A percentile compares a stretch with the other conserved stretches of the same genome.
Conservation (phyloP, 1,140 invertebrate species). For the Acromyrmex echinatior region DNA sequence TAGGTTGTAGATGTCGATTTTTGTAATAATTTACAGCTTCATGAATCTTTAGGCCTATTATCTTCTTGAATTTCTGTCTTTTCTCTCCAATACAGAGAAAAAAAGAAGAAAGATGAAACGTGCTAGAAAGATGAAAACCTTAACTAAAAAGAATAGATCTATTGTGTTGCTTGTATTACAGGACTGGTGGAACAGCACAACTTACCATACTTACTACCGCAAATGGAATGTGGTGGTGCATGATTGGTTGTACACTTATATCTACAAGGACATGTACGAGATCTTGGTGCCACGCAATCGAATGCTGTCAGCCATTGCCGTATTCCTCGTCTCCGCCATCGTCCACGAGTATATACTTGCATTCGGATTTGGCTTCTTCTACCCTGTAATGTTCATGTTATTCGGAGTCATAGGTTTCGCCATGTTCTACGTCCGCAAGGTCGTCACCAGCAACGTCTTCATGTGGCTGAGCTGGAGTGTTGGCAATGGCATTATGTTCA, state of each 20-base stretch:
- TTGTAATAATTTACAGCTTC: no score
- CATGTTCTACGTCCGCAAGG: slow-evolving; percentile 88
- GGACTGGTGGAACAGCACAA: slow-evolving; percentile 98
- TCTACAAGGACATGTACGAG: slow-evolving; percentile 94
- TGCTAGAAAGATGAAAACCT: no score
- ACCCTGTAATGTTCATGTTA: slow-evolving; percentile 92
- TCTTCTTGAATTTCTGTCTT: no score
- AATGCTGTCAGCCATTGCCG: slow-evolving; percentile 86
- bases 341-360: slow-evolving; percentile 95
- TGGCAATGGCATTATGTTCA: slow-evolving; percentile 92
- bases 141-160: no score
- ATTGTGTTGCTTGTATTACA: slow-evolving; percentile 81
- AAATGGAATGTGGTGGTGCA: slow-evolving; percentile 98
- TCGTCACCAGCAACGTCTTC: slow-evolving; percentile 90
- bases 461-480: slow-evolving; percentile 93
- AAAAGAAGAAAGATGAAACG: no score
- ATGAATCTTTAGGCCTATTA: no score
- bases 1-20: no score
- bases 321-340: slow-evolving; percentile 90
- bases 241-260: slow-evolving; percentile 97
- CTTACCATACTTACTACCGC: slow-evolving; percentile 94
- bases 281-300: slow-evolving; percentile 87
- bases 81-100: no score
- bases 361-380: slow-evolving; percentile 94
- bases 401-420: slow-evolving; percentile 89